These are phyloP conservation scores for Ophion costatus DNA, from an alignment of 2,888 invertebrate species.

Conservation along the genomic window DNA sequence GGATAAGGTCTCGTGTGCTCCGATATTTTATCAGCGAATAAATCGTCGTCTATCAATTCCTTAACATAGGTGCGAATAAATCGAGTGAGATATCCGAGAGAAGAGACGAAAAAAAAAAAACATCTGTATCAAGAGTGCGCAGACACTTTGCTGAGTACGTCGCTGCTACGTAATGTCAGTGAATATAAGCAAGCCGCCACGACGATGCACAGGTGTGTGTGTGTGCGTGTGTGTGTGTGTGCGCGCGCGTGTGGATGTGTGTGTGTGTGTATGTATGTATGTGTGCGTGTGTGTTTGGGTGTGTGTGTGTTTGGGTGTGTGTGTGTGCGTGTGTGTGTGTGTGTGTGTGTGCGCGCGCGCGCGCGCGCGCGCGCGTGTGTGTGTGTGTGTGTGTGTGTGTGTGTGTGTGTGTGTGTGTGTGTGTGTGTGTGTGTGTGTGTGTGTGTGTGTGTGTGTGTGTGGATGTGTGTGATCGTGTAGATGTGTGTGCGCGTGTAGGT, in stretches of 20 bases:
- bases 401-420: too few relatives aligned
- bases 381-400: too few relatives aligned
- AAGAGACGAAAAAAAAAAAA: background rate
- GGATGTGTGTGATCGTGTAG: too few relatives aligned
- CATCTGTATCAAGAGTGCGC: conserved; percentile 13
- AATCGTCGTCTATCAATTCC: conserved; percentile 15
- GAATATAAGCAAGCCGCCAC: conserved; percentile 35
- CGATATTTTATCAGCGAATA: conserved; percentile 1
- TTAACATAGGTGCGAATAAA: background rate
- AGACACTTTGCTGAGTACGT: conserved; percentile 27
- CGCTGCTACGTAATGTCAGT: conserved; percentile 47
- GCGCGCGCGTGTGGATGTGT: too few relatives aligned
- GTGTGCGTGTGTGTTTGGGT: too few relatives aligned
- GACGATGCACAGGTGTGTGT: background rate
- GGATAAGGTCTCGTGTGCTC: background rate
- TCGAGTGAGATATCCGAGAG: background rate
- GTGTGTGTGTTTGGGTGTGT: background rate
- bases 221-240: too few relatives aligned
- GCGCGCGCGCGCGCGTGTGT: too few relatives aligned
- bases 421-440: too few relatives aligned
- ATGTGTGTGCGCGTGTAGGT: too few relatives aligned
- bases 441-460: too few relatives aligned
- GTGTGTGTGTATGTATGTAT: too few relatives aligned
- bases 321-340: background rate
- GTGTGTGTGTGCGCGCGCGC: background rate